Evolutionary conservation across 2,113 vertebrate species (phyloP).

Genomic region (Cariama cristata): DNA sequence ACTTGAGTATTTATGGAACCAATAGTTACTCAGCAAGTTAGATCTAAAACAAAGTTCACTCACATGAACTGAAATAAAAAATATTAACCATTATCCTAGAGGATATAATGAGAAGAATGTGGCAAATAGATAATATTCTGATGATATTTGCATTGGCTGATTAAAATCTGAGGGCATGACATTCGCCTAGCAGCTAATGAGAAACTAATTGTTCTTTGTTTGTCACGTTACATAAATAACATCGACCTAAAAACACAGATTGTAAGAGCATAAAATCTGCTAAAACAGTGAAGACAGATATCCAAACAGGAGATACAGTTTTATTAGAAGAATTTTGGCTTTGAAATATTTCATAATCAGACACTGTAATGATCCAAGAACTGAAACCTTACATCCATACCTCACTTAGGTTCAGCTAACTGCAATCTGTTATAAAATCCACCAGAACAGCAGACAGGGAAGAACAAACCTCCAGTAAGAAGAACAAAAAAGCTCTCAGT

Average conservation of each 20-base stretch:
- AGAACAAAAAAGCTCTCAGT: not conserved
- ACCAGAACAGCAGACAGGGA: not conserved
- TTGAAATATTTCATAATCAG: not conserved
- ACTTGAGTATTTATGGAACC: not conserved
- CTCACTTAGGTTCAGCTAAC: not conserved
- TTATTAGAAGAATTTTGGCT: not conserved
- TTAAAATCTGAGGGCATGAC: conserved; percentile 23
- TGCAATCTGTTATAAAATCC: not conserved
- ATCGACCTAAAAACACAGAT: not conserved
- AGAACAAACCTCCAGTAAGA: not conserved
- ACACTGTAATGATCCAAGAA: not conserved
- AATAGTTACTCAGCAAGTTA: not conserved
- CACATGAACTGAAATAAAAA: not conserved
- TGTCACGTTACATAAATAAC: conserved; percentile 12
- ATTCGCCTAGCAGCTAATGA: conserved; percentile 36
- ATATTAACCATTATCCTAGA: not conserved
- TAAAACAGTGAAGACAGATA: not conserved
- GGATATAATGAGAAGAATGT: not conserved
- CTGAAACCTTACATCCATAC: not conserved
- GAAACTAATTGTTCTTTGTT: conserved; percentile 24
- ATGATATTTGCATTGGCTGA: conserved; percentile 8
- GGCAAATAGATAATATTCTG: not conserved
- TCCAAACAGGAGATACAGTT: not conserved
- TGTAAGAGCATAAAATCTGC: not conserved
- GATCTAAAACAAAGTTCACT: not conserved